Percentiles rank a stretch among this genome's conserved stretches.
Evolutionary conservation across 2,797 vertebrate species (phyloP).

Genomic region (Etheostoma nigrum): DNA sequence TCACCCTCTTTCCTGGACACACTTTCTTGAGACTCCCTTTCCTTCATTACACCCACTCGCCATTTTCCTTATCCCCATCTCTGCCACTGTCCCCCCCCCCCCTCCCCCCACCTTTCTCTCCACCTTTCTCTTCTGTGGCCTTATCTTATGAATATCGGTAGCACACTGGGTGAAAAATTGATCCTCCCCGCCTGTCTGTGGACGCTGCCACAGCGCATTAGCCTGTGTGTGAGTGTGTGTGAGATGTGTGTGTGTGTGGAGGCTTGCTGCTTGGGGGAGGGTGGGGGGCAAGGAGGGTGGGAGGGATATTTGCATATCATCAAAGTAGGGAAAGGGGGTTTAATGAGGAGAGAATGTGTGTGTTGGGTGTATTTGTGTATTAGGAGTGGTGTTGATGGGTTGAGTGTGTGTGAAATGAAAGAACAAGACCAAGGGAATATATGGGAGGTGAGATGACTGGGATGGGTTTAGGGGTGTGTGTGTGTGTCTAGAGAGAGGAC

Average conservation of each 20-base stretch:
- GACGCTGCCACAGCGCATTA: constrained; percentile 81
- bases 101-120: constrained; percentile 32
- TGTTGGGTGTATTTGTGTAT: constrained; percentile 58
- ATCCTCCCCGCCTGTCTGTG: constrained; percentile 84
- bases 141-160: constrained; percentile 86
- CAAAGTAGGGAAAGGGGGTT: constrained; percentile 82
- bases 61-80: constrained; percentile 69
- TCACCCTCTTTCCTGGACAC: constrained; percentile 61
- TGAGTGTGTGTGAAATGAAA: constrained; percentile 73
- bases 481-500: constrained; percentile 5
- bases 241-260: constrained; percentile 51
- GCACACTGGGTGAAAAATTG: constrained; percentile 86
- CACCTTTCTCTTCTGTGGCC: constrained; percentile 63
- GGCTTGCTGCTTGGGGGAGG: constrained; percentile 67
- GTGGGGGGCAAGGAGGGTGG: constrained; percentile 52
- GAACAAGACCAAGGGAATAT: constrained; percentile 65
- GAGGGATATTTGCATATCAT: constrained; percentile 84
- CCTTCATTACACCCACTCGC: constrained; percentile 61
- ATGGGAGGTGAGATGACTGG: constrained; percentile 54
- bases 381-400: constrained; percentile 64
- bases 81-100: constrained; percentile 30
- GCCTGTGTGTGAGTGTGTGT: constrained; percentile 64
- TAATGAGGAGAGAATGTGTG: constrained; percentile 76
- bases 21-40: constrained; percentile 44
- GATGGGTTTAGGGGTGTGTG: constrained; percentile 24